These are phyloP conservation scores for Lochmaea crataegi DNA, from an alignment of 2,888 invertebrate species.

Conservation along the genomic window DNA sequence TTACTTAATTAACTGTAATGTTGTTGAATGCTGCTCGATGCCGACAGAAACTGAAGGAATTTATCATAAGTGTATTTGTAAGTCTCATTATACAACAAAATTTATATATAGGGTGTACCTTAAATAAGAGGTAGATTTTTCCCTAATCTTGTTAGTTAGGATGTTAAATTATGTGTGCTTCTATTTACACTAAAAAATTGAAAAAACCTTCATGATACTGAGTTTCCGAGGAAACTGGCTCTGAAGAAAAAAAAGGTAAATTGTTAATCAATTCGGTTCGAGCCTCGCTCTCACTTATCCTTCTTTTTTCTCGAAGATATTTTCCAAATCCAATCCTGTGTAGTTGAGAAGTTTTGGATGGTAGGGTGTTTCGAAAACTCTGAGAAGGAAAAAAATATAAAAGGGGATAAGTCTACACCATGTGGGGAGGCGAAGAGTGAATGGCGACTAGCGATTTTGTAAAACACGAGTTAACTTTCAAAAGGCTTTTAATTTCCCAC, in stretches of 20 bases:
- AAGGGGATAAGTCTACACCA: slow-evolving; percentile 38
- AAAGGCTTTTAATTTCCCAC: slow-evolving; percentile 51
- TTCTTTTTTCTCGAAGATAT: too few relatives aligned
- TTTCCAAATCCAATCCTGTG: slow-evolving; percentile 11
- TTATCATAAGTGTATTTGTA: neutral
- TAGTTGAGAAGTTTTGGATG: slow-evolving; percentile 2
- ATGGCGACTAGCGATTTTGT: slow-evolving; percentile 45
- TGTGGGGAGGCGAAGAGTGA: slow-evolving; percentile 35
- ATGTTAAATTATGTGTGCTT: too few relatives aligned
- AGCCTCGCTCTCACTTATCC: neutral
- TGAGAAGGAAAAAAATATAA: slow-evolving; percentile 34
- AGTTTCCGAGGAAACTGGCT: too few relatives aligned
- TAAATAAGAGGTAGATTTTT: too few relatives aligned
- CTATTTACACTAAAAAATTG: too few relatives aligned
- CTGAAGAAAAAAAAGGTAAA: too few relatives aligned
- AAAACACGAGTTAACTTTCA: slow-evolving; percentile 50
- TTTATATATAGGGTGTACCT: too few relatives aligned
- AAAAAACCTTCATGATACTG: too few relatives aligned
- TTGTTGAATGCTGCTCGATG: neutral
- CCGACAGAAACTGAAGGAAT: neutral
- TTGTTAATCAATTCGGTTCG: neutral
- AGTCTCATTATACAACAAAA: too few relatives aligned
- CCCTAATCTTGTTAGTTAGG: too few relatives aligned
- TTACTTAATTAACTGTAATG: neutral
- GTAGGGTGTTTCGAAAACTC: slow-evolving; percentile 21